Conservation (phyloP, 2,888 invertebrate species). For the Brachylomia viminalis region DNA sequence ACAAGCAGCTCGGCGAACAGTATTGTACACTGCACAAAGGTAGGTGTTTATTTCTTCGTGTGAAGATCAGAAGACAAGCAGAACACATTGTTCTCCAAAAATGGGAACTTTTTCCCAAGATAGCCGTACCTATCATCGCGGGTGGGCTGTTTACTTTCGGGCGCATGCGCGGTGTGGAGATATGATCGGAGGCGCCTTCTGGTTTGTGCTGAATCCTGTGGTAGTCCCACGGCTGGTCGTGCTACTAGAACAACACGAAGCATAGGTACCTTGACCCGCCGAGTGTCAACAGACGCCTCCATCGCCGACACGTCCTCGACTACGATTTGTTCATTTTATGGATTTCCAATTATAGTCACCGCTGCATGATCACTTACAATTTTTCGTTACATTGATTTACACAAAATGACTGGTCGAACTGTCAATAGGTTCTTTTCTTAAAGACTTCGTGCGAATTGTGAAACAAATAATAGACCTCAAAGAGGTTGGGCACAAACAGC, state of each 20-base stretch:
- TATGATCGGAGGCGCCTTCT: not conserved
- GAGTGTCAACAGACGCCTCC: conserved; percentile 3
- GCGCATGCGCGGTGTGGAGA: not conserved
- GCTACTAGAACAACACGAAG: not conserved
- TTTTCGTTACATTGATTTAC: not conserved
- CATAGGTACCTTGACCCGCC: conserved; percentile 13
- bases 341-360: not conserved
- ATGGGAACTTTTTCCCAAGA: too few species aligned
- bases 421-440: not conserved
- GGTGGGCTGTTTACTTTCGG: too few species aligned
- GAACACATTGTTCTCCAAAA: too few species aligned
- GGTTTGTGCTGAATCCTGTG: not conserved
- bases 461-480: not conserved
- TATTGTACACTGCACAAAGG: too few species aligned
- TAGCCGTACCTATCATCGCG: too few species aligned
- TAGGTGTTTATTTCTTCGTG: too few species aligned
- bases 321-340: not conserved
- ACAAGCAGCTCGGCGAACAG: too few species aligned
- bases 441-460: not conserved
- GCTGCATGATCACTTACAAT: not conserved
- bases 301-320: not conserved
- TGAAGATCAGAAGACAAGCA: too few species aligned
- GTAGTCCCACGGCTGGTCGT: not conserved
- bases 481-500: not conserved
- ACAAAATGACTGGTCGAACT: not conserved